A percentile compares a stretch with the other conserved stretches of the same genome.
Conservation (phyloP, 2,113 vertebrate species). For the Rynchops niger region DNA sequence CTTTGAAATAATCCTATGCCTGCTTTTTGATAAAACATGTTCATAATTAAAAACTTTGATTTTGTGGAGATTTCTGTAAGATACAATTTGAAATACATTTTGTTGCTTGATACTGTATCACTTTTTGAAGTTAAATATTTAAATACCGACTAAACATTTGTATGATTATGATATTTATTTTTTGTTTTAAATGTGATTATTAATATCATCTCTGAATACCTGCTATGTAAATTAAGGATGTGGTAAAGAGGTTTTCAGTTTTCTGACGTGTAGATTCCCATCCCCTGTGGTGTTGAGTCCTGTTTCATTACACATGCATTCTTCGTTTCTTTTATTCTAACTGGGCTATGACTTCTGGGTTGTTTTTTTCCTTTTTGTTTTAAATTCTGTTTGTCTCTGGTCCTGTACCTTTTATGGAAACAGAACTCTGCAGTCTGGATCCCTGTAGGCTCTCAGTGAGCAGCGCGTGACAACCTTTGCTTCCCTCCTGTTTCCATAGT, state of each 20-base stretch:
- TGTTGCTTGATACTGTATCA: background rate
- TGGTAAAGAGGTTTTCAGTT: background rate
- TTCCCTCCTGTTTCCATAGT: background rate
- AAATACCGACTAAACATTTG: background rate
- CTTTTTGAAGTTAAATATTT: background rate
- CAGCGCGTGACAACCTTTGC: background rate
- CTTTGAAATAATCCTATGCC: background rate
- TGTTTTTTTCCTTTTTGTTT: background rate
- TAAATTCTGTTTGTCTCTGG: background rate
- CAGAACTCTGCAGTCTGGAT: background rate
- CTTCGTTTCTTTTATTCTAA: background rate
- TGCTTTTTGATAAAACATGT: background rate
- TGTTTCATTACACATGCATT: background rate
- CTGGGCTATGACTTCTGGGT: background rate
- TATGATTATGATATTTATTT: background rate
- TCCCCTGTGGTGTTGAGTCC: background rate
- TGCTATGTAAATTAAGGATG: background rate
- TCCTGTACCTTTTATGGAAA: background rate
- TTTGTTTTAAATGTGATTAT: background rate
- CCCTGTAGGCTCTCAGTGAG: background rate
- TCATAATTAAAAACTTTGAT: background rate
- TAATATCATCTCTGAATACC: background rate
- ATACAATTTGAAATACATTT: background rate
- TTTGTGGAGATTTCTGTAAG: background rate
- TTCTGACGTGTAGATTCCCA: background rate